Evolutionary conservation across 2,113 vertebrate genomes (phyloP).

Genomic region (Centropristis striata): DNA sequence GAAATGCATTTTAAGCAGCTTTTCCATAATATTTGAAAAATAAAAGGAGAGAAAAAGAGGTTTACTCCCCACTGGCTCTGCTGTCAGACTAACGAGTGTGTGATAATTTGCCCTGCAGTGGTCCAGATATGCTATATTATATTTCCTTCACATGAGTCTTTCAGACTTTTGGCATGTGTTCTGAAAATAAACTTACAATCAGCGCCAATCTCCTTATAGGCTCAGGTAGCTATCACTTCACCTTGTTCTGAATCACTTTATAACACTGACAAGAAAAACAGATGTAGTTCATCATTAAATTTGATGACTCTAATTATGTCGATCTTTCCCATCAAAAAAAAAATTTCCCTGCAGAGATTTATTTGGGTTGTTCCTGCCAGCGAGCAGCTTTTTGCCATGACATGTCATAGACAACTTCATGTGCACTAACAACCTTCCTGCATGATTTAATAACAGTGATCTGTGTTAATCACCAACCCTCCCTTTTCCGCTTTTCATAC

Average conservation of each 20-base stretch:
- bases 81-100: conserved; percentile 80
- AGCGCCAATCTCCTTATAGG: conserved; percentile 30
- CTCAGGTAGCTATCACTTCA: conserved; percentile 24
- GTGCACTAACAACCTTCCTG: conserved; percentile 88
- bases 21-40: conserved; percentile 47
- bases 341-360: conserved; percentile 63
- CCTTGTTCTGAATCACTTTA: conserved; percentile 40
- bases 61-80: conserved; percentile 68
- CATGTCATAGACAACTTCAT: conserved; percentile 74
- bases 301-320: conserved; percentile 62
- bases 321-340: conserved; percentile 41
- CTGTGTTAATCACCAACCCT: conserved; percentile 89
- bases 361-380: conserved; percentile 57
- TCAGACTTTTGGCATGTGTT: conserved; percentile 26
- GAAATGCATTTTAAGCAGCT: conserved; percentile 58
- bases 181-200: conserved; percentile 38
- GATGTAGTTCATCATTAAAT: conserved; percentile 64
- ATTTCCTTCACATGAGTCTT: conserved; percentile 30
- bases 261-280: conserved; percentile 48
- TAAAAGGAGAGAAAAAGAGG: conserved; percentile 31
- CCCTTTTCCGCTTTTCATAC: conserved; percentile 91
- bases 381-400: conserved; percentile 65
- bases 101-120: conserved; percentile 39
- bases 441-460: conserved; percentile 89
- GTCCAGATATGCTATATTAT: conserved; percentile 19